A percentile compares a stretch with the other conserved stretches of the same genome.
Conservation (phyloP, 2,113 vertebrate genomes). For the Microcebus lehilahytsara region DNA sequence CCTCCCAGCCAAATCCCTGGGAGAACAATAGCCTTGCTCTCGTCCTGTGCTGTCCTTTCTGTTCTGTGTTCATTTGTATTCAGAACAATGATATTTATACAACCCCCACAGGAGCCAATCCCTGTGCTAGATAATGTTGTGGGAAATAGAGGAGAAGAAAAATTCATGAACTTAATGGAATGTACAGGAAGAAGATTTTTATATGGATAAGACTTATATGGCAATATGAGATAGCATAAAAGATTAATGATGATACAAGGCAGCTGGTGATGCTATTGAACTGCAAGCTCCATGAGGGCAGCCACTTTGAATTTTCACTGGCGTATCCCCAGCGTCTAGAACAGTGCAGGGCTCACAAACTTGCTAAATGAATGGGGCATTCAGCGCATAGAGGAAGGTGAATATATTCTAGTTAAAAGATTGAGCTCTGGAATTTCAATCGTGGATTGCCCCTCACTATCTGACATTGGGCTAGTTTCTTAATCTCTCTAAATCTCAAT, state of each 20-base stretch:
- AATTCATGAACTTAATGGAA: not conserved
- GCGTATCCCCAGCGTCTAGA: not conserved
- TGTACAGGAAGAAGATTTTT: not conserved
- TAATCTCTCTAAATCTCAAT: not conserved
- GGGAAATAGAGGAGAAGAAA: not conserved
- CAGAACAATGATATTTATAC: not conserved
- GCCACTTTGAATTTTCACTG: not conserved
- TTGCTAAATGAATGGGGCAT: not conserved
- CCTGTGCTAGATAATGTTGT: not conserved
- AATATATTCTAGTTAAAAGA: not conserved
- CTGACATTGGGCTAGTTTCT: not conserved
- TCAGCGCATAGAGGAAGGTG: not conserved
- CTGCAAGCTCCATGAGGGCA: rapidly evolving
- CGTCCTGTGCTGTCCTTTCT: not conserved
- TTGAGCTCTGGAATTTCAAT: not conserved
- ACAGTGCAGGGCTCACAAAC: not conserved
- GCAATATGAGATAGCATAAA: not conserved
- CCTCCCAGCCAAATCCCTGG: not conserved
- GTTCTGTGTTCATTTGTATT: not conserved
- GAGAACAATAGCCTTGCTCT: not conserved
- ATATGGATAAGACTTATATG: not conserved
- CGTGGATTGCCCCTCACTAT: not conserved
- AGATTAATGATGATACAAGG: not conserved
- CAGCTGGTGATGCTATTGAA: not conserved
- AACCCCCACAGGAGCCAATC: not conserved